Conservation (phyloP, 2,797 vertebrate species). For the Potorous gilbertii region DNA sequence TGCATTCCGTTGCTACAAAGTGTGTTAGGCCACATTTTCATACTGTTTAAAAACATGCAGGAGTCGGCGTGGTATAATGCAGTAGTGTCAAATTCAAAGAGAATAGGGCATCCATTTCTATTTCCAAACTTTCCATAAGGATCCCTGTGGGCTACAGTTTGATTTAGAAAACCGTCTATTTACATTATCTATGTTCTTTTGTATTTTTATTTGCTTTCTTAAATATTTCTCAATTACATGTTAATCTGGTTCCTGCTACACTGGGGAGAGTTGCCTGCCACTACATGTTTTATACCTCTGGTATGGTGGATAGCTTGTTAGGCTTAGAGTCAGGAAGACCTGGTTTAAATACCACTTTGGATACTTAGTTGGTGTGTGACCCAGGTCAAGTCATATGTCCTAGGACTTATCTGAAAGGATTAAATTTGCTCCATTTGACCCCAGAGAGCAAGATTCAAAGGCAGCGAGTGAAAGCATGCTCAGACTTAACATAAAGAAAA, state of each 20-base stretch:
- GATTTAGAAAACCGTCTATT: background rate
- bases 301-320: background rate
- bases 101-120: background rate
- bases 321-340: background rate
- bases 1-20: background rate
- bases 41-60: background rate
- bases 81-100: background rate
- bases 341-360: background rate
- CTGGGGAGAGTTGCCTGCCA: background rate
- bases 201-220: background rate
- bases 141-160: background rate
- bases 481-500: background rate
- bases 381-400: background rate
- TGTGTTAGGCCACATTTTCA: background rate
- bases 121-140: background rate
- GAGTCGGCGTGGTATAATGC: background rate
- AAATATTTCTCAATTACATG: background rate
- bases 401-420: background rate
- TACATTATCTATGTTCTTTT: background rate
- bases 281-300: background rate
- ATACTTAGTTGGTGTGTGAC: background rate
- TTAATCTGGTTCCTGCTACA: background rate
- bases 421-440: background rate
- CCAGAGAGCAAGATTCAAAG: background rate
- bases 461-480: background rate